Percentiles rank a stretch among this genome's conserved stretches.
Conservation (phyloP, 2,113 vertebrate species). For the Mastomys natalensis region DNA sequence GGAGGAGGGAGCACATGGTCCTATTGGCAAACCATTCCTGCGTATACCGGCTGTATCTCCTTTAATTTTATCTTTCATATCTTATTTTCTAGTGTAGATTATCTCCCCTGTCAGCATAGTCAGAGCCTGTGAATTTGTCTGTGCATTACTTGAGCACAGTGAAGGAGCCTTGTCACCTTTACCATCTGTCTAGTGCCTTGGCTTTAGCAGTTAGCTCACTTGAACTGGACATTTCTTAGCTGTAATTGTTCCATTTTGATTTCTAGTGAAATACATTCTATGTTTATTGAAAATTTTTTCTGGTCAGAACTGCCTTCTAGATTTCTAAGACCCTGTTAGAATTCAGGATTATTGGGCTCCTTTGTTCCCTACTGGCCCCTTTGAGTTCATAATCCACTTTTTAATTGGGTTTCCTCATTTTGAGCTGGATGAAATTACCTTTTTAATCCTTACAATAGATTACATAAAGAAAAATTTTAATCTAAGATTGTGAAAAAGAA, state of each 20-base stretch:
- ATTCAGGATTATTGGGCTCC: constrained; percentile 5
- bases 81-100: constrained; percentile 11
- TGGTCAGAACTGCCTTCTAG: not conserved
- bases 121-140: not conserved
- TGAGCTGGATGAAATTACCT: not conserved
- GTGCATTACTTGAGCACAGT: not conserved
- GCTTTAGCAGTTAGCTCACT: constrained; percentile 20
- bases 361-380: not conserved
- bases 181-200: not conserved
- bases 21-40: not conserved
- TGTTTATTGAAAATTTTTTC: constrained; percentile 19
- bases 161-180: not conserved
- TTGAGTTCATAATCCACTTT: constrained; percentile 3
- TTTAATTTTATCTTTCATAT: constrained; percentile 18
- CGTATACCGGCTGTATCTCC: not conserved
- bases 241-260: not conserved
- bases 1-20: not conserved
- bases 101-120: not conserved
- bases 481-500: constrained; percentile 64
- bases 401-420: constrained; percentile 8
- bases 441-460: constrained; percentile 49
- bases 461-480: constrained; percentile 34
- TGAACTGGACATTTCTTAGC: not conserved
- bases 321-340: constrained; percentile 46
- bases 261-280: not conserved